Conservation (phyloP, 2,888 invertebrate species). For the Dendrolimus pini region DNA sequence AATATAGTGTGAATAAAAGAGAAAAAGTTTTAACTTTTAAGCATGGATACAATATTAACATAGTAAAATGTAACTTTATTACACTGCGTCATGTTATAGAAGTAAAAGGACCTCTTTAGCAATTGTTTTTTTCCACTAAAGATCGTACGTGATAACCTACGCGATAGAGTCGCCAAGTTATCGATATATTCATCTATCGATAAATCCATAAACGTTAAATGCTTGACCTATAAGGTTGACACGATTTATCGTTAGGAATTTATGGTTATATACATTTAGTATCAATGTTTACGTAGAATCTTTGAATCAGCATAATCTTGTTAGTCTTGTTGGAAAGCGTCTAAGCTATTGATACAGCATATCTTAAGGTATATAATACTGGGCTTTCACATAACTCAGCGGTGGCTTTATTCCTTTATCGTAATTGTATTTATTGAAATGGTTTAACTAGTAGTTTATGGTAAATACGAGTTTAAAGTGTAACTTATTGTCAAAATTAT, state of each 20-base stretch:
- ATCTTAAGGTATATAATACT: not conserved
- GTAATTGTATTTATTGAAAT: not conserved
- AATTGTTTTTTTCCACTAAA: slow-evolving; percentile 56
- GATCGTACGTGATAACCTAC: slow-evolving; percentile 60
- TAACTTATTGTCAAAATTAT: not conserved
- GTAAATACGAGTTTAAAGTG: not conserved
- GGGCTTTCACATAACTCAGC: not conserved
- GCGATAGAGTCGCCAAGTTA: slow-evolving; percentile 48
- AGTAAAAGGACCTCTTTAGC: slow-evolving; percentile 35
- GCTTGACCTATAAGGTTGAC: slow-evolving; percentile 53
- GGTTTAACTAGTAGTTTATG: not conserved
- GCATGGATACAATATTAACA: no score
- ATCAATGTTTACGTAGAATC: slow-evolving; percentile 43
- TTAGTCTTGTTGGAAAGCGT: slow-evolving; percentile 24
- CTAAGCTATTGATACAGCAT: slow-evolving; percentile 9
- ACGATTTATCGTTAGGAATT: slow-evolving; percentile 55
- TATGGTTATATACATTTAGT: slow-evolving; percentile 48
- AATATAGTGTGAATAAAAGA: no score
- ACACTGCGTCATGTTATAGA: slow-evolving; percentile 49
- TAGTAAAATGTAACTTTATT: slow-evolving; percentile 51
- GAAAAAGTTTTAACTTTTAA: no score
- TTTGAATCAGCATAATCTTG: slow-evolving; percentile 41
- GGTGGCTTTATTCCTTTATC: not conserved
- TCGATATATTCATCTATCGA: slow-evolving; percentile 52
- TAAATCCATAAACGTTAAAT: slow-evolving; percentile 44